Conservation (phyloP, 2,797 vertebrate genomes). For the Falco peregrinus region DNA sequence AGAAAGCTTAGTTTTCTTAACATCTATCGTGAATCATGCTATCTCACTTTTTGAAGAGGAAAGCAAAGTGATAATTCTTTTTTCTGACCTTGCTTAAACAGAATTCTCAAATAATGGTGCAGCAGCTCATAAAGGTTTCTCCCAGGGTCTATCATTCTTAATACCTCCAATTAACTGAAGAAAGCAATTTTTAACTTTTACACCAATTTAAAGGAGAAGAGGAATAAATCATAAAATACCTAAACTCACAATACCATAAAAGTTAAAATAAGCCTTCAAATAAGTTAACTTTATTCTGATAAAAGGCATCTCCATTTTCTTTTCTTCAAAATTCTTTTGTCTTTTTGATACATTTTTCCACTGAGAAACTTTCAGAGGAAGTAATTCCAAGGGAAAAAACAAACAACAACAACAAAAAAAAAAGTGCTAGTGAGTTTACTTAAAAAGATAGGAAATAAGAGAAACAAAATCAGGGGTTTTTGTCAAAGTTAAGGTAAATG, state of each 20-base stretch:
- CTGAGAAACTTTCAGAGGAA: neutral
- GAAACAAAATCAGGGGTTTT: neutral
- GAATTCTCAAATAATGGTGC: neutral
- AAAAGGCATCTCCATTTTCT: neutral
- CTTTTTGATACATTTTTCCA: neutral
- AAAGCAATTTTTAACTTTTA: neutral
- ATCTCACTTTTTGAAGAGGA: neutral
- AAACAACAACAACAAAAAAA: neutral
- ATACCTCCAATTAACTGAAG: neutral
- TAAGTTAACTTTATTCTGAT: neutral
- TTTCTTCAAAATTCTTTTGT: neutral
- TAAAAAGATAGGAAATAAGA: neutral
- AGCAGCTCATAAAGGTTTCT: neutral
- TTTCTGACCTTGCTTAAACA: neutral
- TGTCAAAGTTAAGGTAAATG: neutral
- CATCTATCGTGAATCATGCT: neutral
- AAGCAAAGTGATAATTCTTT: neutral
- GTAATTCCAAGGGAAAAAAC: neutral
- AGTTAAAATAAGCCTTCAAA: neutral
- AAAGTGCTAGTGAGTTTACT: neutral
- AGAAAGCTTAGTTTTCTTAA: neutral
- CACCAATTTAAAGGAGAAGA: rapidly evolving
- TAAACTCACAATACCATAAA: neutral
- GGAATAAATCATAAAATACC: neutral
- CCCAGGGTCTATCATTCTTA: neutral